These are phyloP conservation scores for Diachasma alloeum DNA, from an alignment of 1,140 invertebrate species.

Conservation along the genomic window DNA sequence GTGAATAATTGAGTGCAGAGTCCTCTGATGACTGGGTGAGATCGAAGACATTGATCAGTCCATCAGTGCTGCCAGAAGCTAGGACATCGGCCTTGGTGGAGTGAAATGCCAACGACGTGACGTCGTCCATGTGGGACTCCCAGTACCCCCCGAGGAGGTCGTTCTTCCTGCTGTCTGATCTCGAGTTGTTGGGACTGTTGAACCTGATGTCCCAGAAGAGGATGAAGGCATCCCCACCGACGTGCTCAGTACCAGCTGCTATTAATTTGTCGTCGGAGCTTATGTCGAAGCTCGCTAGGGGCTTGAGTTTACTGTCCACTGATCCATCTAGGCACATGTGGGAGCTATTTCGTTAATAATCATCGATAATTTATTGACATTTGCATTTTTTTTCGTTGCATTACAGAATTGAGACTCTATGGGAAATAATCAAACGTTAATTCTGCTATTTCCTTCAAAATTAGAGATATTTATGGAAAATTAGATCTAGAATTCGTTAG, in stretches of 20 bases:
- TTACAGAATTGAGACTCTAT: no score
- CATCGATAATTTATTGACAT: no score
- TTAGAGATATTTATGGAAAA: no score
- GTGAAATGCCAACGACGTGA: constrained; percentile 84
- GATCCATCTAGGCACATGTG: constrained; percentile 54
- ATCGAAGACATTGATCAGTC: constrained; percentile 87
- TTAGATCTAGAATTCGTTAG: no score
- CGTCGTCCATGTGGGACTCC: constrained; percentile 86
- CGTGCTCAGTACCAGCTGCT: constrained; percentile 79
- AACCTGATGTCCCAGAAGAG: constrained; percentile 84
- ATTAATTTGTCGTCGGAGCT: constrained; percentile 76
- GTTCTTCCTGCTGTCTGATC: constrained; percentile 51
- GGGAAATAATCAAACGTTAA: neutral
- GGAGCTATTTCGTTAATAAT: no score
- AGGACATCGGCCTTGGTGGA: constrained; percentile 73
- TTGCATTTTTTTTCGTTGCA: no score
- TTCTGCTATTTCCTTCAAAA: no score
- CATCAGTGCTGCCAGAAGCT: constrained; percentile 82
- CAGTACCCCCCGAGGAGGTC: constrained; percentile 83
- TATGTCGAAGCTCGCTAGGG: constrained; percentile 79
- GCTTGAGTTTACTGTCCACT: constrained; percentile 63
- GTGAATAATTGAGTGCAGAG: constrained; percentile 78
- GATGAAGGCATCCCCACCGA: constrained; percentile 76
- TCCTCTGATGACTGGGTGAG: constrained; percentile 79
- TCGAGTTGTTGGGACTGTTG: constrained; percentile 48